phyloP scores from a whole-genome alignment of 2,888 invertebrate genomes.

The Caenorhabditis sinica region DNA sequence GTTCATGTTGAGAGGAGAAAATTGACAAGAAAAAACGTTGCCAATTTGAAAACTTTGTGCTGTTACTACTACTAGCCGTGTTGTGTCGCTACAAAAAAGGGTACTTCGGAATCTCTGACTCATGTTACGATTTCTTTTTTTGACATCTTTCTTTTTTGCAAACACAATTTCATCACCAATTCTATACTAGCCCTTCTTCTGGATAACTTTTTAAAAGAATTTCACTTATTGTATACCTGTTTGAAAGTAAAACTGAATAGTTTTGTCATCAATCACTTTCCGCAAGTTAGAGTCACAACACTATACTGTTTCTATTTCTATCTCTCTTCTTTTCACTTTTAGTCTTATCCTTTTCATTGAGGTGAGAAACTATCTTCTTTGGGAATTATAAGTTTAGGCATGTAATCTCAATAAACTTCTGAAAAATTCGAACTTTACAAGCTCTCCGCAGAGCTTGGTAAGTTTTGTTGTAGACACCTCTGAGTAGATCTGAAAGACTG shows the following conservation, averaged over 20 bases:
- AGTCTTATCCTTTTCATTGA: not conserved
- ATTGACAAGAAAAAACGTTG: slow-evolving; percentile 10
- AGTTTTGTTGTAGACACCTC: too few relatives aligned
- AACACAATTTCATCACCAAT: slow-evolving; percentile 13
- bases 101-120: slow-evolving; percentile 33
- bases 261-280: slow-evolving; percentile 59
- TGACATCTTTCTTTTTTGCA: not conserved
- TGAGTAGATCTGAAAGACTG: too few relatives aligned
- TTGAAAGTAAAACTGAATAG: slow-evolving; percentile 35
- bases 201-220: slow-evolving; percentile 15
- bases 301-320: slow-evolving; percentile 39
- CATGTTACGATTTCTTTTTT: slow-evolving; percentile 25
- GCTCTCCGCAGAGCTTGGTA: too few relatives aligned
- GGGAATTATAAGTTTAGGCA: too few relatives aligned
- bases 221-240: slow-evolving; percentile 16
- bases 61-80: slow-evolving; percentile 6
- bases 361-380: not conserved
- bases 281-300: slow-evolving; percentile 39
- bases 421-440: too few relatives aligned
- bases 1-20: slow-evolving; percentile 18
- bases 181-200: slow-evolving; percentile 16
- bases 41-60: not conserved
- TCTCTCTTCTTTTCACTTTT: slow-evolving; percentile 25
- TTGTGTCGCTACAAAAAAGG: slow-evolving; percentile 1
- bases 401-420: too few relatives aligned